Evolutionary conservation across 2,888 invertebrate genomes (phyloP), one percentile per base, ranked within the genome.

Genomic region (Carterocephalus palaemon): DNA sequence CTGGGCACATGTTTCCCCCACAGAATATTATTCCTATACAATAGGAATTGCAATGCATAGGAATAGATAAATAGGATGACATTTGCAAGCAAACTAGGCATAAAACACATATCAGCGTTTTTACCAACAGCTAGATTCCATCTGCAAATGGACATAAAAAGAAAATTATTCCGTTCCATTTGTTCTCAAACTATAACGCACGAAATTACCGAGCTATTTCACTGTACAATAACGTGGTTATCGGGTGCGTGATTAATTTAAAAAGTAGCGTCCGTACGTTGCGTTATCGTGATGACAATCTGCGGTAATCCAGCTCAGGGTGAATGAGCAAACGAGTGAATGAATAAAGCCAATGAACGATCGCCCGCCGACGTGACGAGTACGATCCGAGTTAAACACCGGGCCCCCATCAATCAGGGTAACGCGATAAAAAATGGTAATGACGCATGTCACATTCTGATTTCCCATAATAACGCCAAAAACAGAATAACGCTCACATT

Each of bases 261-360:
- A 53, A 52, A 54, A 42, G 46, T 51, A 49, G 48, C 39, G 39
- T 29, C 22, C 48, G 36, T 22, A 46, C 51, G 48, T 49, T 52
- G 54, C 56, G 61, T 59, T 66, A 64, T 70, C 63, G 57, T 57
- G 51, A 59, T 58, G 64, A 71, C 71, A 67, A 75, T 75, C 70
- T 65, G 67, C 60, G 59, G 61, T 60, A 67, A 73, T 69, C 64
- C 67, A 64, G 70, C 59, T 68, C 62, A 63, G 64, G 64, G 64
- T 66, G 64, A 59, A 52, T 48, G 46, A 31, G 37, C 64, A 19
- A 65, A 68, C 62, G 59, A 43, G 58, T 57, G 64, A 70, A 73
- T 74, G 72, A 70, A 77, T 43, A 43, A 75, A 64, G 59, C 60
- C 64, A 54, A 57, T 71, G 75, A 70, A 66, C 68, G 67, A 67